Evolutionary conservation across 2,113 vertebrate species (phyloP).

Genomic region (Scolopax mira): DNA sequence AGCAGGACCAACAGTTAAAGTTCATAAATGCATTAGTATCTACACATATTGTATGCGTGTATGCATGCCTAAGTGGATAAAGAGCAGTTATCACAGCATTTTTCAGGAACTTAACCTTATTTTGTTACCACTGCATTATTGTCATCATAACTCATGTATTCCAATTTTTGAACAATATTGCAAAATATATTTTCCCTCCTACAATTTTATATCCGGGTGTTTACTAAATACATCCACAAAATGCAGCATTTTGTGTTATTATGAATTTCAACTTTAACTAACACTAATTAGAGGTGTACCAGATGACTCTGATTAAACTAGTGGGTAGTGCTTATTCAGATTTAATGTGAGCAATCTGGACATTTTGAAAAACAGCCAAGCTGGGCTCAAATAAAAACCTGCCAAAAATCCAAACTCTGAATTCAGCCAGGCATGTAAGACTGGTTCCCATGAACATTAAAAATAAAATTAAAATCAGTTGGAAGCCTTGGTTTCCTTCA

Average conservation of each 20-base stretch:
- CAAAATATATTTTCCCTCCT: neutral
- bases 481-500: constrained; percentile 63
- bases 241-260: constrained; percentile 24
- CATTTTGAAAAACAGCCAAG: constrained; percentile 77
- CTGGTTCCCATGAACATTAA: constrained; percentile 73
- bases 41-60: neutral
- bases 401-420: constrained; percentile 70
- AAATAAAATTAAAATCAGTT: constrained; percentile 76
- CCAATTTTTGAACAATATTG: neutral
- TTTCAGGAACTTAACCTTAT: neutral
- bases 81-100: neutral
- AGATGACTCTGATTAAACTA: constrained; percentile 71
- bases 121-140: neutral
- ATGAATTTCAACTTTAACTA: constrained; percentile 64
- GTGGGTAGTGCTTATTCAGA: constrained; percentile 68
- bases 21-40: neutral
- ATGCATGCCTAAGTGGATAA: neutral
- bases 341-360: constrained; percentile 73
- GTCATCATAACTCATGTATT: neutral
- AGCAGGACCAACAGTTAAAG: neutral
- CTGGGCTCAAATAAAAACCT: constrained; percentile 72
- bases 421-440: constrained; percentile 66
- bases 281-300: constrained; percentile 68
- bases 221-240: neutral
- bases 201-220: neutral